These are phyloP conservation scores for Chirona hameri DNA, from an alignment of 2,888 invertebrate genomes.

Conservation along the genomic window DNA sequence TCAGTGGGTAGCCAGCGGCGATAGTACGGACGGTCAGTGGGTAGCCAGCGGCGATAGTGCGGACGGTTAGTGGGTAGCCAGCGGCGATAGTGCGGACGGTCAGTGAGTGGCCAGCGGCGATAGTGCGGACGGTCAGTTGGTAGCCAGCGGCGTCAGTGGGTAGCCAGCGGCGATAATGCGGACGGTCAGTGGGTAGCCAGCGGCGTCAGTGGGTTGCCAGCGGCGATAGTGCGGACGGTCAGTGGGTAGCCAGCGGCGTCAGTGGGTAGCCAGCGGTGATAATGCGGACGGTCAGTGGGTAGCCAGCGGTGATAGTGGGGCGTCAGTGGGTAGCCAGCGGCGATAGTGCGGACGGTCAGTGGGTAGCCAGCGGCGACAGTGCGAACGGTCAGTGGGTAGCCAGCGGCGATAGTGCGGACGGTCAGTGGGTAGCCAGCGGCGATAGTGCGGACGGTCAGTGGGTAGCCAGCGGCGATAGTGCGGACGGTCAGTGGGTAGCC, in stretches of 20 bases:
- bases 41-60: too few relatives aligned
- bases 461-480: too few relatives aligned
- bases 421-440: background rate
- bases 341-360: constrained; percentile 1
- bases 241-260: background rate
- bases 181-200: background rate
- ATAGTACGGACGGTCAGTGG: background rate
- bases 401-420: background rate
- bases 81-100: background rate
- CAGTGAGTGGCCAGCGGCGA: background rate
- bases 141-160: too few relatives aligned
- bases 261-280: too few relatives aligned
- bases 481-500: background rate
- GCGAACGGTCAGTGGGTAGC: background rate
- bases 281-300: background rate
- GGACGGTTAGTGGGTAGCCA: background rate
- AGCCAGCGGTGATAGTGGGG: too few relatives aligned
- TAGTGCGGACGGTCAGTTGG: background rate
- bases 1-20: background rate
- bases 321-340: background rate
- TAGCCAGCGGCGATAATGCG: too few relatives aligned
- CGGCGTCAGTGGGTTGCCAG: too few relatives aligned
- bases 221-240: background rate
- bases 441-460: background rate
- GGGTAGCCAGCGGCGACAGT: too few relatives aligned